A percentile compares a stretch with the other conserved stretches of the same genome.
Evolutionary conservation across 2,797 vertebrate species (phyloP).

Genomic region (Mormyrops attenuatus): DNA sequence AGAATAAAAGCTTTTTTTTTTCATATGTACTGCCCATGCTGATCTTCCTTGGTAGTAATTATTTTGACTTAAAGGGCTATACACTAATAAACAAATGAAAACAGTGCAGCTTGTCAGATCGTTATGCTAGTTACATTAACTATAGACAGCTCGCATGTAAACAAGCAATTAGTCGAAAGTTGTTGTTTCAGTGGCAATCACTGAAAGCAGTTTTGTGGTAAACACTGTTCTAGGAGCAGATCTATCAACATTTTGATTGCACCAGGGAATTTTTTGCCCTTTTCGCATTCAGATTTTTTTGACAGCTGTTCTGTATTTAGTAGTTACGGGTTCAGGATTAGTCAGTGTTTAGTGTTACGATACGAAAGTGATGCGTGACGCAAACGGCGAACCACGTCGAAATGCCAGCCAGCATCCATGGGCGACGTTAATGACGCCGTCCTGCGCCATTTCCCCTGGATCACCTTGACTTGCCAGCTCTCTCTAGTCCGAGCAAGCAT

Average conservation of each 20-base stretch:
- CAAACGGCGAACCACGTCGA: background rate
- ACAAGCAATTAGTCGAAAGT: constrained; percentile 14
- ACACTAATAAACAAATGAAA: background rate
- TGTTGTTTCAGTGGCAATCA: background rate
- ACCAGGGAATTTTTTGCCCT: background rate
- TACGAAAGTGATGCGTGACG: background rate
- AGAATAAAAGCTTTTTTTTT: background rate
- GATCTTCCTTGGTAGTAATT: background rate
- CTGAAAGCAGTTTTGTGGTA: background rate
- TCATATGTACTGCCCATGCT: background rate
- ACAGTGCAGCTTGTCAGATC: background rate
- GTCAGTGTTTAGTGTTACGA: background rate
- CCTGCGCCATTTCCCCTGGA: background rate
- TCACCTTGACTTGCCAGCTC: background rate
- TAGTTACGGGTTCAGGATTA: background rate
- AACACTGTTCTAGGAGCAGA: background rate
- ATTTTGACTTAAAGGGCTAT: background rate
- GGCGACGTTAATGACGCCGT: background rate
- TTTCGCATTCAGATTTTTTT: background rate
- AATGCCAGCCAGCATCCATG: background rate
- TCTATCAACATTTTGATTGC: background rate
- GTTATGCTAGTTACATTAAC: constrained; percentile 1
- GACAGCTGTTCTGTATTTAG: background rate
- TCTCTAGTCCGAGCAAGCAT: background rate
- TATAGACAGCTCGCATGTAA: background rate